These are phyloP conservation scores for Macaria liturata DNA, from an alignment of 2,888 invertebrate species.

Conservation along the genomic window DNA sequence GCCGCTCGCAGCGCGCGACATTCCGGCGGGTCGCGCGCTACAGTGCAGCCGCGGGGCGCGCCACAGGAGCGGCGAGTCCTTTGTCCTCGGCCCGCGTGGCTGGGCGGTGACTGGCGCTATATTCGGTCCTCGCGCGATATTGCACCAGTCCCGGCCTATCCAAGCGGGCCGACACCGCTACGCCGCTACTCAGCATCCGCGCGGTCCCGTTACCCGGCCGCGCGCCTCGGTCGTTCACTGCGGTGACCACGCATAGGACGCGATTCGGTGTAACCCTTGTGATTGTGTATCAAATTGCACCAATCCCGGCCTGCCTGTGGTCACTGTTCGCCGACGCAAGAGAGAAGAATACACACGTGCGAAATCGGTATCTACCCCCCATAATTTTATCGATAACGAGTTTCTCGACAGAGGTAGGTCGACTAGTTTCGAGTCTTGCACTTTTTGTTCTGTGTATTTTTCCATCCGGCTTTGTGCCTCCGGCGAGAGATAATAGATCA, in stretches of 20 bases:
- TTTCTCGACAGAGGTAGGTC: constrained; percentile 33
- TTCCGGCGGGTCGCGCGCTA: constrained; percentile 54
- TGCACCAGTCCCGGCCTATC: constrained; percentile 85
- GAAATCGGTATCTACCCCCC: constrained; percentile 26
- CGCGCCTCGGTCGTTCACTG: constrained; percentile 69
- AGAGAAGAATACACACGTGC: constrained; percentile 30
- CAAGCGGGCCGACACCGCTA: constrained; percentile 79
- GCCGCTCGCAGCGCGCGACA: constrained; percentile 59
- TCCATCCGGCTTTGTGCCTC: not conserved
- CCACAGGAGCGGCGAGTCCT: constrained; percentile 67
- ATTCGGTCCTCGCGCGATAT: constrained; percentile 78
- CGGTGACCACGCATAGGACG: constrained; percentile 81
- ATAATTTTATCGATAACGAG: constrained; percentile 23
- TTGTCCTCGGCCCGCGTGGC: constrained; percentile 78
- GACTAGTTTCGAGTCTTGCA: constrained; percentile 25
- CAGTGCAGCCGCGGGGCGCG: constrained; percentile 48
- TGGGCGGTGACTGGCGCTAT: constrained; percentile 81
- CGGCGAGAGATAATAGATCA: constrained; percentile 25
- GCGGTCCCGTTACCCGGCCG: constrained; percentile 76
- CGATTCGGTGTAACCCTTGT: constrained; percentile 81
- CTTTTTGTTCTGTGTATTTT: constrained; percentile 24
- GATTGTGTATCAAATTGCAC: constrained; percentile 79
- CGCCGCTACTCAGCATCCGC: constrained; percentile 74
- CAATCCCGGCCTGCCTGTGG: constrained; percentile 83
- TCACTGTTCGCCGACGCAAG: constrained; percentile 46